phyloP scores from a whole-genome alignment of 2,888 invertebrate genomes.

The Mythimna vitellina region DNA sequence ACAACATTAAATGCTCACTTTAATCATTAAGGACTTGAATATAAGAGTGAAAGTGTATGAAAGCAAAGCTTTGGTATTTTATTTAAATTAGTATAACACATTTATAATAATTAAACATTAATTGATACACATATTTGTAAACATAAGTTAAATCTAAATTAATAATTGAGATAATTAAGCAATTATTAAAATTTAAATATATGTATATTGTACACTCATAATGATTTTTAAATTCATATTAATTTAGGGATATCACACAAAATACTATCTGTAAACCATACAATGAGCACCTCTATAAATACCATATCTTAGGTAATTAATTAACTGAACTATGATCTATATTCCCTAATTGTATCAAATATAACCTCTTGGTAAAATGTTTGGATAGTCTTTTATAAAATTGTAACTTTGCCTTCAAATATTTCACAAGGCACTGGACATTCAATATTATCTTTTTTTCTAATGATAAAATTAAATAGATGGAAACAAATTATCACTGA shows the following conservation, averaged over 20 bases:
- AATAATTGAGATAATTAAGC: constrained; percentile 33
- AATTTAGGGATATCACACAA: constrained; percentile 51
- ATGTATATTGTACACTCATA: constrained; percentile 29
- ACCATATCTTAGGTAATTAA: constrained; percentile 44
- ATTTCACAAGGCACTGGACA: constrained; percentile 73
- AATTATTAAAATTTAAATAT: constrained; percentile 31
- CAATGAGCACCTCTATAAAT: constrained; percentile 59
- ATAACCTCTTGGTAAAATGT: constrained; percentile 74
- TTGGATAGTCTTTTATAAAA: constrained; percentile 59
- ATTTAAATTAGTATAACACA: constrained; percentile 52
- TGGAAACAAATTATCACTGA: constrained; percentile 47
- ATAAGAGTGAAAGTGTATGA: constrained; percentile 59
- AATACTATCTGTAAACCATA: constrained; percentile 49
- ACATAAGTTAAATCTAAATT: constrained; percentile 55
- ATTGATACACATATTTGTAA: constrained; percentile 49
- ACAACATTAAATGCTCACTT: constrained; percentile 72
- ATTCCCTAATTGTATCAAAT: constrained; percentile 75
- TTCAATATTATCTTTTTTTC: constrained; percentile 54
- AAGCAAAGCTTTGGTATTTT: constrained; percentile 69
- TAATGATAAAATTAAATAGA: constrained; percentile 45
- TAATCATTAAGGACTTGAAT: constrained; percentile 55
- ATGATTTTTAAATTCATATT: constrained; percentile 16
- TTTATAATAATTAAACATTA: constrained; percentile 43
- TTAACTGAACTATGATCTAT: constrained; percentile 51
- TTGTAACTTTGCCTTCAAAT: constrained; percentile 65